Evolutionary conservation across 2,797 vertebrate species (phyloP).

Genomic region (Carcharodon carcharias): DNA sequence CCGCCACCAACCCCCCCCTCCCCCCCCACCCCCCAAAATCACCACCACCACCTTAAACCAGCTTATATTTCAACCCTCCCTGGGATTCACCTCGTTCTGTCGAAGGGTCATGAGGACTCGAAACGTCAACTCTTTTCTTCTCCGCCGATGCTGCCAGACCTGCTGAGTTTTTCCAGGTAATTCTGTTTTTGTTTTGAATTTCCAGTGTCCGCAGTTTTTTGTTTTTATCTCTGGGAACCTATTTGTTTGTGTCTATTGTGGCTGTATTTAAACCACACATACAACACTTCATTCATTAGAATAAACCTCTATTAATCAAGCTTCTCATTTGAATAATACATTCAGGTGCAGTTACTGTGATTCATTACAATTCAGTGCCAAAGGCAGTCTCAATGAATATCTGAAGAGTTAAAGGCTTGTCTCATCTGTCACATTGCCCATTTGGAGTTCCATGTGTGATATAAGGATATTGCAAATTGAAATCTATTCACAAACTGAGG

Average conservation of each 20-base stretch:
- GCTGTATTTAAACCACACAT: background rate
- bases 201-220: too few relatives aligned
- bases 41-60: too few relatives aligned
- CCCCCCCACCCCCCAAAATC: too few relatives aligned
- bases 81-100: too few relatives aligned
- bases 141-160: too few relatives aligned
- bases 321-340: background rate
- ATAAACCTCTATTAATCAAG: background rate
- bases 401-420: background rate
- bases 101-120: too few relatives aligned
- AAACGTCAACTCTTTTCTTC: too few relatives aligned
- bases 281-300: background rate
- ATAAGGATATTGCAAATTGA: background rate
- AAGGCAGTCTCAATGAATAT: background rate
- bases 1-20: too few relatives aligned
- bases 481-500: background rate
- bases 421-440: background rate
- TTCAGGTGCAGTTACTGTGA: background rate
- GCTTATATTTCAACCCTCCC: too few relatives aligned
- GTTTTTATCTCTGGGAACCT: too few relatives aligned
- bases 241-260: background rate
- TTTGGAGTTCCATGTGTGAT: background rate
- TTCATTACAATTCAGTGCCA: background rate
- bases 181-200: too few relatives aligned
- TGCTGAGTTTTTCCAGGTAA: too few relatives aligned